A percentile compares a stretch with the other conserved stretches of the same genome.
These are phyloP conservation scores for Peromyscus leucopus DNA, from an alignment of 2,113 vertebrate genomes.

Conservation along the genomic window DNA sequence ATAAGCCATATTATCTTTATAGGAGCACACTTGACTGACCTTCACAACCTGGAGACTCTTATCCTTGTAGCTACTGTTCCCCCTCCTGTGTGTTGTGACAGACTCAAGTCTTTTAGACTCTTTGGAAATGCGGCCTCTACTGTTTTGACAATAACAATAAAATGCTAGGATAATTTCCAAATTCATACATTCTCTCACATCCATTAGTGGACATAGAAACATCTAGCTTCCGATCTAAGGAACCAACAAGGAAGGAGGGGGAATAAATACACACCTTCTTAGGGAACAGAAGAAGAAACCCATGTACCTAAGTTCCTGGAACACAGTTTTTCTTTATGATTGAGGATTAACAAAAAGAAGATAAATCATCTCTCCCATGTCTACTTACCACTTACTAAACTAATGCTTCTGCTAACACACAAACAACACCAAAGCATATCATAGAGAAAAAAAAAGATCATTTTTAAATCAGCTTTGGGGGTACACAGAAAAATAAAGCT, in stretches of 20 bases:
- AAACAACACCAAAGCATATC: neutral
- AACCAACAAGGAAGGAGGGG: neutral
- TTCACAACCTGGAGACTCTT: neutral
- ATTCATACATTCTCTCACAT: neutral
- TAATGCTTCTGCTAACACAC: neutral
- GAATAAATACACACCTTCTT: neutral
- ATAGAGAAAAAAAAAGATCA: neutral
- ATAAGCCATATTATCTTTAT: neutral
- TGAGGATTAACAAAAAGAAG: neutral
- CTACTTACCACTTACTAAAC: neutral
- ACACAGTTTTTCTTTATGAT: neutral
- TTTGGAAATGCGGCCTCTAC: neutral
- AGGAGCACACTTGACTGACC: neutral
- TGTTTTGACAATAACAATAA: neutral
- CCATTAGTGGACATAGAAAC: neutral
- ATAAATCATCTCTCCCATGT: neutral
- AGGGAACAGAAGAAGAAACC: neutral
- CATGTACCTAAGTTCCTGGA: neutral
- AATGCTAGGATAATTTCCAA: neutral
- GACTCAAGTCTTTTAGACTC: slow-evolving; percentile 27
- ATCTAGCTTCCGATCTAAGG: neutral
- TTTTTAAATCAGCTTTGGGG: neutral
- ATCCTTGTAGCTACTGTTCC: neutral
- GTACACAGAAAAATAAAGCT: neutral
- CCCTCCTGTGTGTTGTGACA: neutral